Conservation (phyloP, 2,888 invertebrate genomes). For the Epicampocera succincta region DNA sequence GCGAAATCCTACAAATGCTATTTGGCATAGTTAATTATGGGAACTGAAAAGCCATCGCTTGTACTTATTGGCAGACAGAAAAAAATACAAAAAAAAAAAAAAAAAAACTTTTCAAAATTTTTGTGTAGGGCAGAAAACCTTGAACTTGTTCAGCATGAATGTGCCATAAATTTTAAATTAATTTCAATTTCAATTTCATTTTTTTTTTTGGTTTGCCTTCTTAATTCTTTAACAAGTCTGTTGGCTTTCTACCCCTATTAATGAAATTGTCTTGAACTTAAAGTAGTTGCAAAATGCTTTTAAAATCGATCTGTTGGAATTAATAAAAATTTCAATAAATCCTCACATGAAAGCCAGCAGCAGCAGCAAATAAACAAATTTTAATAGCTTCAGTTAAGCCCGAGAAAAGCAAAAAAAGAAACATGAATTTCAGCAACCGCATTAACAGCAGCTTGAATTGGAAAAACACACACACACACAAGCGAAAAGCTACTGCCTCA, state of each 20-base stretch:
- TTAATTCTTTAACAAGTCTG: constrained; percentile 9
- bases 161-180: constrained; percentile 46
- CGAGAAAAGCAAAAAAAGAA: constrained; percentile 8
- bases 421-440: constrained; percentile 26
- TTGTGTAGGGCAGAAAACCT: constrained; percentile 20
- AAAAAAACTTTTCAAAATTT: not conserved
- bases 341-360: constrained; percentile 62
- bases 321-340: constrained; percentile 69
- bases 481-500: constrained; percentile 65
- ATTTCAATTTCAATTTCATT: constrained; percentile 25
- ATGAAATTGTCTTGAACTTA: constrained; percentile 33
- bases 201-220: too few species aligned
- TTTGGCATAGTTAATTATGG: constrained; percentile 60
- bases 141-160: constrained; percentile 52
- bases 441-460: constrained; percentile 44
- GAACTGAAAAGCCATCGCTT: constrained; percentile 45
- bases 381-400: constrained; percentile 4
- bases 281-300: constrained; percentile 44
- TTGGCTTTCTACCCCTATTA: constrained; percentile 35
- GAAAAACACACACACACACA: not conserved
- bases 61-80: not conserved
- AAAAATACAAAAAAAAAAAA: too few species aligned
- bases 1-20: not conserved
- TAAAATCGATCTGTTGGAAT: constrained; percentile 66
- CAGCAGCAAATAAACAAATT: constrained; percentile 31